Base-by-base conservation (phyloP, 2,113 vertebrate genomes). In the Electrona antarctica region DNA sequence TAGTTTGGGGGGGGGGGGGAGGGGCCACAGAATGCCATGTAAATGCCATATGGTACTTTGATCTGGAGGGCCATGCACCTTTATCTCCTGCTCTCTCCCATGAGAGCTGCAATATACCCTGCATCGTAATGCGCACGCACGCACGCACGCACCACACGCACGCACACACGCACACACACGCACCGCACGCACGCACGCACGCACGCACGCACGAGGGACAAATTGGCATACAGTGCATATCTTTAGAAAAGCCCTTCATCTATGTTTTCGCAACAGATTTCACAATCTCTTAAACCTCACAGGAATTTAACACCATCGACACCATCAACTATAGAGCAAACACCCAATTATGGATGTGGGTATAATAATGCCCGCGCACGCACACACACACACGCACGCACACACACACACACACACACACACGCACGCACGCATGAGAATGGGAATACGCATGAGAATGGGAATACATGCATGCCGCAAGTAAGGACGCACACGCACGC, bases 381-480 rank as follows among this genome's bases (percentile, higher is more conserved):
- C 71, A 69, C 64, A 66, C n/a, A 58, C 48, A 49, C 55, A 65
- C 10, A n/a, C 14, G 49, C 7, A 55, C 51, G n/a, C 51, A 67
- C 21, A 62, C 14, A 67, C 68, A 67, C 29, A 69, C 61, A 64
- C 45, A 50, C 14, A 60, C 56, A 57, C n/a, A 66, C 55, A 49
- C 55, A 48, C 54, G 58, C 55, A 48, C 60, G 15, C 52, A 60
- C 63, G 51, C 55, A 41, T 6, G 33, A 41, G 33, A 41, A 41
- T 6, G 33, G 2, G 33, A 41, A 21, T 21, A 21, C 1, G 21
- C 21, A 21, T 21, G 33, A 41, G 33, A 41, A 41, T 41, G 5
- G 33, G 33, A 41, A 41, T 41, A 41, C 55, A 49, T 7, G 4
- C 70, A 62, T 59, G 10, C 51, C 47, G n/a, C 29, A 46, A 50